Base-by-base conservation (phyloP, 2,888 invertebrate genomes). In the Acleris laterana region DNA sequence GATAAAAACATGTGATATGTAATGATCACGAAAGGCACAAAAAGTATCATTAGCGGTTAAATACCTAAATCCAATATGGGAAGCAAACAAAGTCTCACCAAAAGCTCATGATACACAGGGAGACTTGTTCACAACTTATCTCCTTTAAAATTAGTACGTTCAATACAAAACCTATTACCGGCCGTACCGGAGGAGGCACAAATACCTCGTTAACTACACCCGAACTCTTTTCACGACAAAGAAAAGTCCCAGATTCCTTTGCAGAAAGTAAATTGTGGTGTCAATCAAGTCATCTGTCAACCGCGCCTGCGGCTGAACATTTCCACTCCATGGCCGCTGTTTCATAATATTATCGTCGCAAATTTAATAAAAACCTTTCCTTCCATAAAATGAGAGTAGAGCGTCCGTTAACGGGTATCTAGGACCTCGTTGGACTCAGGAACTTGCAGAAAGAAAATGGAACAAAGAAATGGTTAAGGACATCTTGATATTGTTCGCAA, bases 211-310 rank as follows among this genome's bases (percentile, higher is more conserved):
- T 55, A 55, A 62, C 62, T 59, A 50, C 50, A 17, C 62, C 49
- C 38, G 25, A 49, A 50, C 38, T n/a, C 38, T 32, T 22, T 20
- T 17, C 19, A 20, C 49, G 49, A 38, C 53, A 63, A 63, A 53
- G 44, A 52, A 32, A 32, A 57, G 42, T 44, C 38, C 42, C 42
- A 5, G 50, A 50, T 42, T 57, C 50, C 56, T 56, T 63, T 52
- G 42, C 42, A 50, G 42, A 50, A 56, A 56, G 50, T 56, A 57
- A 63, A 57, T 63, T 57, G 62, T 56, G 25, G 50, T 57, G 63
- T 57, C 63, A 63, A 57, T 63, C 63, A 63, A 63, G 56, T 63
- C 63, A 44, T 63, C 56, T 57, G 56, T 56, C 62, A 56, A 63
- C 63, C 44, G 16, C 7, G 62, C 63, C 56, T 44, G 56, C 49